Evolutionary conservation across 37 sponge, comb jelly and placozoan genomes (phyloP).

Genomic region (Petrosia ficiformis): DNA sequence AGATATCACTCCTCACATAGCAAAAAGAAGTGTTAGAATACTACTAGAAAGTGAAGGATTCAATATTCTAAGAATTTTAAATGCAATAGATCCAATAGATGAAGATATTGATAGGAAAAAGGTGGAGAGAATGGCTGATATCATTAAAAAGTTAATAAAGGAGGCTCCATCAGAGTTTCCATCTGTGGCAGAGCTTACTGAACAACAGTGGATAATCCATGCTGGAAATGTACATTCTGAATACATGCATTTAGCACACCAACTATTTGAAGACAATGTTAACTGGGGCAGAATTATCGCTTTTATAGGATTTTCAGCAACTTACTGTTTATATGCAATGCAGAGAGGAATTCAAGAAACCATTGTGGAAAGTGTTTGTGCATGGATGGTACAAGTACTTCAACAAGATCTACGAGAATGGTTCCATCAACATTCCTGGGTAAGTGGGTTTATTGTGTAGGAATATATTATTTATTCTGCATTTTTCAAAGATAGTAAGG

Average conservation of each 20-base stretch:
- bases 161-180: not conserved
- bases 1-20: too few species aligned
- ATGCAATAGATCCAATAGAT: not conserved
- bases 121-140: not conserved
- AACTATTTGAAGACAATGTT: conserved; percentile 32
- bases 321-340: conserved; percentile 23
- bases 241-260: conserved; percentile 16
- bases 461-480: not conserved
- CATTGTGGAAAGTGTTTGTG: conserved; percentile 26
- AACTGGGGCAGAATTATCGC: conserved; percentile 60
- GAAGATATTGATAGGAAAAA: not conserved
- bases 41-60: not conserved
- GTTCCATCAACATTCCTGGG: not conserved
- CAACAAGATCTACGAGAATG: conserved; percentile 13
- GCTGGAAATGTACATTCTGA: conserved; percentile 27
- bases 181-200: not conserved
- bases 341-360: conserved; percentile 14
- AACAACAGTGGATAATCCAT: conserved; percentile 6
- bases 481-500: too few species aligned
- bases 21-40: not conserved
- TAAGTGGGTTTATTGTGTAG: not conserved
- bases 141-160: not conserved
- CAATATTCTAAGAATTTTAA: not conserved
- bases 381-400: conserved; percentile 46
- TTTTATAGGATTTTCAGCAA: conserved; percentile 50